These are phyloP conservation scores for Drosophila oshimai DNA, from an alignment of 1,140 invertebrate species.

Conservation along the genomic window DNA sequence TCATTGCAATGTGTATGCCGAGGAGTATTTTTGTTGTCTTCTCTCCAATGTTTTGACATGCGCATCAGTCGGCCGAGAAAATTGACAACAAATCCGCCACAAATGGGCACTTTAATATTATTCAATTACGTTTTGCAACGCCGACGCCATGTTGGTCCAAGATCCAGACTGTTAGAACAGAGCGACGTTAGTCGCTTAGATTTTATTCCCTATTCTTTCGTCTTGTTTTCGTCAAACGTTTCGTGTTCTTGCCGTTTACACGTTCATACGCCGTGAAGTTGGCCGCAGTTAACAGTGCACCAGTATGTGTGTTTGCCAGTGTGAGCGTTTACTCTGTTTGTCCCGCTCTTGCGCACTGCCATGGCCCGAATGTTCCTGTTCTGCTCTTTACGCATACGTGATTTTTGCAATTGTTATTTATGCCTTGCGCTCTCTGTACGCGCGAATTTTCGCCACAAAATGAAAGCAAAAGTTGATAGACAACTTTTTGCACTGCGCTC, in stretches of 20 bases:
- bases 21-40: not conserved
- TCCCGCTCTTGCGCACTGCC: slow-evolving; percentile 37
- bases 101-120: not conserved
- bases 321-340: slow-evolving; percentile 4
- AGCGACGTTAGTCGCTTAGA: slow-evolving; percentile 7
- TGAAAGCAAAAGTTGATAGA: slow-evolving; percentile 82
- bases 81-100: not conserved
- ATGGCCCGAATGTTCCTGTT: not conserved
- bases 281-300: slow-evolving; percentile 32
- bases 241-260: slow-evolving; percentile 39
- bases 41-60: slow-evolving; percentile 24
- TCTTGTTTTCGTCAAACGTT: slow-evolving; percentile 67
- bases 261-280: slow-evolving; percentile 60
- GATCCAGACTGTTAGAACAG: slow-evolving; percentile 30
- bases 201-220: slow-evolving; percentile 26
- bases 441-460: slow-evolving; percentile 73
- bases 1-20: slow-evolving; percentile 12
- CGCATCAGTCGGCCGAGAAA: slow-evolving; percentile 5
- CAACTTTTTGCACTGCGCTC: slow-evolving; percentile 61
- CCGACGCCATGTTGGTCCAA: slow-evolving; percentile 37
- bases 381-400: slow-evolving; percentile 66
- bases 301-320: slow-evolving; percentile 18
- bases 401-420: slow-evolving; percentile 67
- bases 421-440: slow-evolving; percentile 49
- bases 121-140: not conserved